phyloP scores from a whole-genome alignment of 2,888 invertebrate genomes.

The Eupithecia vulgata region DNA sequence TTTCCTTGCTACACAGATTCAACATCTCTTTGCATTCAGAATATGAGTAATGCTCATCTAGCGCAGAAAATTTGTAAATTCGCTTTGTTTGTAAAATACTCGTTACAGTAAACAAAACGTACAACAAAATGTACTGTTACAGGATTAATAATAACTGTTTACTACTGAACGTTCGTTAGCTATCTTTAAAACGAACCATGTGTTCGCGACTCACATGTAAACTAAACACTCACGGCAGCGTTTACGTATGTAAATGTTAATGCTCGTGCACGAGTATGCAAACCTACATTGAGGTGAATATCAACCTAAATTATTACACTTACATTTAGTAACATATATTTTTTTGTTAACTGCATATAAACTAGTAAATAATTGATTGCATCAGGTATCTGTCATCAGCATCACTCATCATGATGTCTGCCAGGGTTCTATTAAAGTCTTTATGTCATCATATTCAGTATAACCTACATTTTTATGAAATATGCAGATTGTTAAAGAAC shows the following conservation, averaged over 20 bases:
- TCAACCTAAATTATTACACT: neutral
- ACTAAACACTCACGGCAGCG: slow-evolving; percentile 50
- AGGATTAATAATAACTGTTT: slow-evolving; percentile 49
- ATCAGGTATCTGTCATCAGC: neutral
- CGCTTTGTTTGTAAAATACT: neutral
- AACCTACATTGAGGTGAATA: slow-evolving; percentile 7
- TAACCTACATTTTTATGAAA: neutral
- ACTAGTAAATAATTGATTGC: neutral
- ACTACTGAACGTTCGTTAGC: slow-evolving; percentile 41
- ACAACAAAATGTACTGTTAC: neutral
- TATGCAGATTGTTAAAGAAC: neutral
- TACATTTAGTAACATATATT: neutral
- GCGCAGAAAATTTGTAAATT: neutral
- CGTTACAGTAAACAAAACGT: neutral
- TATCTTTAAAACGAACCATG: slow-evolving; percentile 55
- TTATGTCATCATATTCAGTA: neutral
- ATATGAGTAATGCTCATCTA: neutral
- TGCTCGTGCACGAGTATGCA: neutral
- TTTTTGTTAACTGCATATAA: neutral
- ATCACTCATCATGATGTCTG: neutral
- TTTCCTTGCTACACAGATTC: slow-evolving; percentile 31
- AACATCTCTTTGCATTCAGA: neutral
- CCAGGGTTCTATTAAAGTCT: neutral
- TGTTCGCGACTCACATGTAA: slow-evolving; percentile 52
- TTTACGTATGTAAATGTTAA: neutral